A percentile compares a stretch with the other conserved stretches of the same genome.
These are phyloP conservation scores for Hippocampus guttulatus DNA, from an alignment of 2,113 vertebrate species.

Conservation along the genomic window DNA sequence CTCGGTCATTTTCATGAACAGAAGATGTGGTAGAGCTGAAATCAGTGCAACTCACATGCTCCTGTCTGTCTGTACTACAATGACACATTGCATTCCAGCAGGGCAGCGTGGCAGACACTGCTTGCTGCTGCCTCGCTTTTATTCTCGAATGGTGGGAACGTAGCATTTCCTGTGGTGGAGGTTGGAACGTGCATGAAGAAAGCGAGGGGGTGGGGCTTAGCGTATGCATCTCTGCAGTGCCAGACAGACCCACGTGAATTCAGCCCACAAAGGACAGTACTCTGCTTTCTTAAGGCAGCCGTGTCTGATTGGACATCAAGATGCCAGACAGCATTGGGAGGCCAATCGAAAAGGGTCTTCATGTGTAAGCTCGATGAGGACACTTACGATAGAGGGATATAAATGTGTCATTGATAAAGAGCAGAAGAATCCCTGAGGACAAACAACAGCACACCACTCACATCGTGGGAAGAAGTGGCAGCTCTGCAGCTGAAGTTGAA, in stretches of 20 bases:
- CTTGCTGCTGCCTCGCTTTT: constrained; percentile 21
- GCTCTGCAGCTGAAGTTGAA: constrained; percentile 1
- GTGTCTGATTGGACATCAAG: constrained; percentile 21
- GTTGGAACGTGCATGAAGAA: constrained; percentile 13
- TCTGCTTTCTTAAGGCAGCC: constrained; percentile 6
- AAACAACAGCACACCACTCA: constrained; percentile 3
- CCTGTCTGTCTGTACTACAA: constrained; percentile 12
- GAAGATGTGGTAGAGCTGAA: constrained; percentile 6
- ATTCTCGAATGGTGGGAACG: constrained; percentile 51
- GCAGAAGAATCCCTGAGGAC: constrained; percentile 16
- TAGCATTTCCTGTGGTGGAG: constrained; percentile 56
- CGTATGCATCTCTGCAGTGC: not conserved
- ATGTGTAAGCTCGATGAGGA: not conserved
- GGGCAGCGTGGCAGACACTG: constrained; percentile 21
- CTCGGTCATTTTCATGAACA: not conserved
- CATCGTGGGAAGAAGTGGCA: constrained; percentile 17
- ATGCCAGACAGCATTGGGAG: constrained; percentile 28
- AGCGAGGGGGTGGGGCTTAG: constrained; percentile 19
- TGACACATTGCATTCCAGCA: constrained; percentile 47
- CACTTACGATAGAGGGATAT: constrained; percentile 28
- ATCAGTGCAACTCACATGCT: not conserved
- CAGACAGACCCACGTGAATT: constrained; percentile 19
- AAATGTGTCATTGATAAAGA: constrained; percentile 17
- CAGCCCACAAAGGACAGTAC: constrained; percentile 29
- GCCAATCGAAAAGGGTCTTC: constrained; percentile 36